These are phyloP conservation scores for Podilymbus podiceps DNA, from an alignment of 2,113 vertebrate species.

Conservation along the genomic window DNA sequence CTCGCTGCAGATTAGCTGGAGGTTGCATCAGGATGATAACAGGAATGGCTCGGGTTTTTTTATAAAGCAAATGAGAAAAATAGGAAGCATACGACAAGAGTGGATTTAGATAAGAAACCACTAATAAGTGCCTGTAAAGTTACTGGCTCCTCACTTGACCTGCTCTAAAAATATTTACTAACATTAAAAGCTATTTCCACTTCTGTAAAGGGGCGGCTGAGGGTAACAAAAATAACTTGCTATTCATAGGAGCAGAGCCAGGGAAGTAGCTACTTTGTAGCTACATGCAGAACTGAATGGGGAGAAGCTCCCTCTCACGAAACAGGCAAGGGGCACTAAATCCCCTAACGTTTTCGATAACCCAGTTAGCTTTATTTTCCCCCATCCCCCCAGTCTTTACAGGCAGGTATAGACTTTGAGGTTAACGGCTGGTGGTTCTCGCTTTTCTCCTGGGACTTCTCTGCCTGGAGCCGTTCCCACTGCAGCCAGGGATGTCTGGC, in stretches of 20 bases:
- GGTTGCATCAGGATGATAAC: neutral
- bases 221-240: conserved; percentile 8
- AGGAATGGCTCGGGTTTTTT: neutral
- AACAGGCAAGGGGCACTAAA: neutral
- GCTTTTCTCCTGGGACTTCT: neutral
- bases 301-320: neutral
- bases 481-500: neutral
- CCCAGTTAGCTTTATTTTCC: neutral
- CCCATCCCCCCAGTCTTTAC: neutral
- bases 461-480: neutral
- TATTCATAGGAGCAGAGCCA: neutral
- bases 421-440: neutral
- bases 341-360: neutral
- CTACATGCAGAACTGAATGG: neutral
- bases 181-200: conserved; percentile 14
- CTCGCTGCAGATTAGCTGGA: neutral
- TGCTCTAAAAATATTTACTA: conserved; percentile 31
- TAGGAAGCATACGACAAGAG: neutral
- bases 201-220: neutral
- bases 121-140: neutral
- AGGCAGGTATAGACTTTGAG: neutral
- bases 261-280: neutral
- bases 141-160: conserved; percentile 3
- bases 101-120: neutral
- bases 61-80: neutral